Percentiles rank a stretch among this genome's conserved stretches.
phyloP scores from a whole-genome alignment of 2,797 vertebrate species.

The Artibeus jamaicensis region DNA sequence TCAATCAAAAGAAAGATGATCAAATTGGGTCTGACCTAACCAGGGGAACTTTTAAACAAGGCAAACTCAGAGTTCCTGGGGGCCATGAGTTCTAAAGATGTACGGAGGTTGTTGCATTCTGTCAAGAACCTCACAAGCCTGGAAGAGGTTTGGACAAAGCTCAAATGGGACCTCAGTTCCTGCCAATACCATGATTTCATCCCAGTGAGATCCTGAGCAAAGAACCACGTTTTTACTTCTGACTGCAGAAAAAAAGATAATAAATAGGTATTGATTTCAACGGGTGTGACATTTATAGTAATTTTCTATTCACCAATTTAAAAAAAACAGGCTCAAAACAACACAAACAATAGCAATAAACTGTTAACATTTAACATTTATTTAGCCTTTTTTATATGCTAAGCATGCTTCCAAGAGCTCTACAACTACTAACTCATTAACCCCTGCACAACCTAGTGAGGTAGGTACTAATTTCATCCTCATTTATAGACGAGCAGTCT shows the following conservation, averaged over 20 bases:
- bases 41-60: neutral
- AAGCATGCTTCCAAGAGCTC: neutral
- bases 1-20: slow-evolving; percentile 2
- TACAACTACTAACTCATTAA: neutral
- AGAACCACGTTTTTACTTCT: neutral
- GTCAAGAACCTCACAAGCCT: neutral
- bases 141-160: neutral
- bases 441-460: neutral
- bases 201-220: neutral
- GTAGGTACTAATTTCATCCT: neutral
- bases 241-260: neutral
- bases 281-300: neutral
- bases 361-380: neutral
- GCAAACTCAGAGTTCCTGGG: neutral
- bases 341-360: neutral
- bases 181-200: neutral
- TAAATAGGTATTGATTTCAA: neutral
- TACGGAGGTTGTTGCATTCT: neutral
- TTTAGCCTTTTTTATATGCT: neutral
- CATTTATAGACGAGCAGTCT: neutral
- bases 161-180: neutral
- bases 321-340: neutral
- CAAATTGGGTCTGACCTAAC: neutral
- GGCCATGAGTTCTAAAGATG: neutral
- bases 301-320: neutral